Evolutionary conservation across 37 sponge, comb jelly and placozoan genomes (phyloP).

Genomic region (Axinella damicornis): DNA sequence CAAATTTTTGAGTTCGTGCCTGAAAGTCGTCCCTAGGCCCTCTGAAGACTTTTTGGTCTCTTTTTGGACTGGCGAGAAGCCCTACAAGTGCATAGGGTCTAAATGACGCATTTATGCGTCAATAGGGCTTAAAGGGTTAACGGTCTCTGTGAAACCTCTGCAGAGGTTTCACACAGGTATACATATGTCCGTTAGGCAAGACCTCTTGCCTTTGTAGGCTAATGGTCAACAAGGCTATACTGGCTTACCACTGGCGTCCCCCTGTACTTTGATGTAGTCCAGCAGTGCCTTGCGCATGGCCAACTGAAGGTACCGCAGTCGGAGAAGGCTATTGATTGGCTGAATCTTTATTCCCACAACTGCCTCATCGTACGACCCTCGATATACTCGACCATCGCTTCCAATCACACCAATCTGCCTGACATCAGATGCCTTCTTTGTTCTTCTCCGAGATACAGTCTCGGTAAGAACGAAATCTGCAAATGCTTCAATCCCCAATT

Average conservation of each 20-base stretch:
- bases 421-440: not conserved
- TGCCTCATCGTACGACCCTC: slow-evolving; percentile 59
- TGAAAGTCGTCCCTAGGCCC: no score
- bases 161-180: no score
- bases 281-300: slow-evolving; percentile 16
- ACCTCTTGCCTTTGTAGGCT: no score
- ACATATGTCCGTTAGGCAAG: no score
- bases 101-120: no score
- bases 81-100: no score
- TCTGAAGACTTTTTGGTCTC: no score
- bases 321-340: slow-evolving; percentile 31
- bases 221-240: no score
- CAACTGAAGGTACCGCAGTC: slow-evolving; percentile 6
- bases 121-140: no score
- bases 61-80: no score
- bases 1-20: no score
- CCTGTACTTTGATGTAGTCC: slow-evolving; percentile 40
- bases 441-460: not conserved
- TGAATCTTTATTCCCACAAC: slow-evolving; percentile 37
- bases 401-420: slow-evolving; percentile 28
- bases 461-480: not conserved
- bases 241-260: slow-evolving; percentile 55
- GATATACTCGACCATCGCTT: slow-evolving; percentile 6
- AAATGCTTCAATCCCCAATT: not conserved
- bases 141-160: no score